Percentiles rank a stretch among this genome's conserved stretches.
Evolutionary conservation across 2,888 invertebrate genomes (phyloP).

Genomic region (Pachliopta kotzebuea): DNA sequence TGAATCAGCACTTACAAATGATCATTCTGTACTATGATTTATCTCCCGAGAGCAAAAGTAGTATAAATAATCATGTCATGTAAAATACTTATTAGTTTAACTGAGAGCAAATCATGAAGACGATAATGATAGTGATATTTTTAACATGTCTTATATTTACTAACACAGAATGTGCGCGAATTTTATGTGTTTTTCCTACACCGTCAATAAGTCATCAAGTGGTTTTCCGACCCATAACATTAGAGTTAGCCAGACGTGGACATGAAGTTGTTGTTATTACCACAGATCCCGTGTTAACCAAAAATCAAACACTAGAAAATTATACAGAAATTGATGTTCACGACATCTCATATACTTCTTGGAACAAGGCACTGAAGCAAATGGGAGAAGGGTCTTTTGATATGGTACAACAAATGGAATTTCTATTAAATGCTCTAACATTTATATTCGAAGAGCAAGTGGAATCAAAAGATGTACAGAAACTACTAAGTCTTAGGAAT

Average conservation of each 20-base stretch:
- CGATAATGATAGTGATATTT: too few species aligned
- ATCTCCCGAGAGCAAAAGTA: too few species aligned
- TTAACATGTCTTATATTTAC: background rate
- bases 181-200: conserved; percentile 10
- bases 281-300: conserved; percentile 45
- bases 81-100: too few species aligned
- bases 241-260: conserved; percentile 54
- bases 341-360: conserved; percentile 30
- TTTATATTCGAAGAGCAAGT: conserved; percentile 36
- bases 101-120: too few species aligned
- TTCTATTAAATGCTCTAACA: too few species aligned
- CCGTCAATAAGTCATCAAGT: conserved; percentile 52
- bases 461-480: conserved; percentile 35
- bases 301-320: conserved; percentile 42
- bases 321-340: conserved; percentile 55
- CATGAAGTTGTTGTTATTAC: conserved; percentile 60
- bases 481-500: conserved; percentile 35
- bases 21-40: too few species aligned
- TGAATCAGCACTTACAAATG: too few species aligned
- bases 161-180: background rate
- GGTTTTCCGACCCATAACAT: conserved; percentile 47
- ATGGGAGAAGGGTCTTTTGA: too few species aligned
- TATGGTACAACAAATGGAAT: too few species aligned
- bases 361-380: too few species aligned
- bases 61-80: too few species aligned